Base-by-base conservation (phyloP, 1,140 invertebrate species). In the Goniozus legneri region DNA sequence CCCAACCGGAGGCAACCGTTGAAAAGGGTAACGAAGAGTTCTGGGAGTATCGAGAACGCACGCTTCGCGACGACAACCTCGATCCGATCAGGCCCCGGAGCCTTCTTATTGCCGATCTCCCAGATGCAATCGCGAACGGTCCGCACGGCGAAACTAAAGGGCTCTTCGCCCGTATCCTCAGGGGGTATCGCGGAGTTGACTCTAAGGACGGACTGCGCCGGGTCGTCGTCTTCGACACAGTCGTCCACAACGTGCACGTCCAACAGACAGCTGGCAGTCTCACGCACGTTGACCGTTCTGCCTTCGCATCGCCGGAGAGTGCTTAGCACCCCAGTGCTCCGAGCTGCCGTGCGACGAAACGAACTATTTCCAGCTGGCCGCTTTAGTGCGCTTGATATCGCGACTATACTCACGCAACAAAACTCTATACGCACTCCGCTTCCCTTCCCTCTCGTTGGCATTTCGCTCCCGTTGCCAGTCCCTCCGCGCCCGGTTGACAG, bases 21-120 rank as follows among this genome's bases (percentile, higher is more conserved):
- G 36, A 34, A 54, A 35, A 44, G 37, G 27, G 10, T 47, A 22
- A 20, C 35, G 46, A 35, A 24, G 39, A 39, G 10, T 1, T 0
- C 13, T 0, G 6, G 13, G 4, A 42, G 7, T 0, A 16, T 6
- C 0, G 0, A 3, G 24, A 21, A 47, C 0, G 34, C 35, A 2
- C 3, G 2, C 30, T 54, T 53, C 3, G 47, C 7, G 0, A 50
- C 35, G 6, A 14, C 37, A 1, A 37, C 40, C 18, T 47, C 52
- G 4, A 57, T 57, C 1, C 21, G 12, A 22, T 57, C 52, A 1
- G 16, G 22, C 2, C 54, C 51, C 2, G 54, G 47, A 2, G 45
- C 51, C 16, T 52, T 56, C 2, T 41, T n/a, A 20, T 42, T 45
- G 18, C 16, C 21, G 13, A 51, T 31, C 1, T 3, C n/a, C 2